Evolutionary conservation across 2,113 vertebrate species (phyloP), one percentile per base, ranked within the genome.

Genomic region (Ciconia maguari): DNA sequence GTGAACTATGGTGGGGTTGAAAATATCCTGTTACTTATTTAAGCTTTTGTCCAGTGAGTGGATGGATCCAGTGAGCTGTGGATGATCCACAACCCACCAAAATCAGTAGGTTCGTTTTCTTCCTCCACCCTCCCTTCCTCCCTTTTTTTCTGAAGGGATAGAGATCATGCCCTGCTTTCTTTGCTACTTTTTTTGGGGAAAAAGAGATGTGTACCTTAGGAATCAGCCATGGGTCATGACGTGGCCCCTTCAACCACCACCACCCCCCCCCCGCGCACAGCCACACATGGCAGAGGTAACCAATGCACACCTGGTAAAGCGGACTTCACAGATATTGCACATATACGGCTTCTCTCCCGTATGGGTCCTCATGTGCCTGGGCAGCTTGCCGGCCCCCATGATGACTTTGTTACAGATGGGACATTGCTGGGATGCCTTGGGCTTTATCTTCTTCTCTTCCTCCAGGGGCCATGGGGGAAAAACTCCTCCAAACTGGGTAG

Each of bases 381-480:
- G 99, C 89, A 99, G 98, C 98, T 99, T 99, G 82, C 99, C 99
- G 0, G 99, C 99, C 41, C 99, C 99, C 98, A 99, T 99, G 97
- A 99, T 99, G 96, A 99, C 98, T 96, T 99, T 99, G 98, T 99
- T 99, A 94, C 99, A 99, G 97, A 99, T 99, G 17, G 99, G 99
- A 81, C 99, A 99, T 97, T 99, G 99, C 97, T 99, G 99, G 6
- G 99, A 99, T 0, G 99, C 99, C 97, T 99, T 99, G 96, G 99
- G 99, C 97, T 99, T 99, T 89, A 99, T 99, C 97, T 99, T 99
- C 92, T 99, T 98, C 96, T 99, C 99, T 86, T 99, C 99, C 75
- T 99, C 99, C 97, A 99, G 98, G 8, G 99, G 99, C 99, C 99
- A 99, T 0, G 99, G 98, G 8, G 99, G 99, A 92, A 99, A 99